Percentiles rank a stretch among this genome's conserved stretches.
These are phyloP conservation scores for Potorous gilbertii DNA, from an alignment of 2,797 vertebrate genomes.

Conservation along the genomic window DNA sequence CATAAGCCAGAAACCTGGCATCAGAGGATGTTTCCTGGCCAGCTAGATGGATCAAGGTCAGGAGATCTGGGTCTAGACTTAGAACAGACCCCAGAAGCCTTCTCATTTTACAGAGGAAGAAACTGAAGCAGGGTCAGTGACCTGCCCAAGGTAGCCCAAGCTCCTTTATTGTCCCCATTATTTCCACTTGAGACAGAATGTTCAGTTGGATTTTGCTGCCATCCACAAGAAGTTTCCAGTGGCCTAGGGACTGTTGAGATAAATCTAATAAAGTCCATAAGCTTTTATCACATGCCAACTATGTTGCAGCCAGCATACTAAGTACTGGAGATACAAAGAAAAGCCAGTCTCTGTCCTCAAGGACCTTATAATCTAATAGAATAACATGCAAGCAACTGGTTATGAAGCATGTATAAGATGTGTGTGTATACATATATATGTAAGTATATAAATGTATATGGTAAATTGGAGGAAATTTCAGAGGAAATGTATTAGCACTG, in stretches of 20 bases:
- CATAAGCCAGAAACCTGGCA: slow-evolving; percentile 45
- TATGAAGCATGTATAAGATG: too few relatives aligned
- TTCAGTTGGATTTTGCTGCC: not conserved
- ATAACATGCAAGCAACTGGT: not conserved
- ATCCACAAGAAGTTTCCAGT: not conserved
- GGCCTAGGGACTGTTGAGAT: not conserved
- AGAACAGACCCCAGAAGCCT: slow-evolving; percentile 15
- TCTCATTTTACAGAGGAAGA: too few relatives aligned
- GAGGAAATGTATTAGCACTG: too few relatives aligned
- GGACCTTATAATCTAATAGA: not conserved
- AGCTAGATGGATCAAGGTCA: slow-evolving; percentile 49
- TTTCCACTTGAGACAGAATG: not conserved
- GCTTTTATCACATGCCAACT: not conserved
- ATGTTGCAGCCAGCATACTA: not conserved
- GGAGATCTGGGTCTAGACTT: slow-evolving; percentile 15
- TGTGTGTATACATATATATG: too few relatives aligned
- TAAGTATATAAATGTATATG: too few relatives aligned
- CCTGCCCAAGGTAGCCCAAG: too few relatives aligned
- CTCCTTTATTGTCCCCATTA: too few relatives aligned
- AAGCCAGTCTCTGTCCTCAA: not conserved
- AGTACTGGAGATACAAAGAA: not conserved
- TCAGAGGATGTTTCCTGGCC: slow-evolving; percentile 68
- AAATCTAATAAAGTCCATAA: not conserved
- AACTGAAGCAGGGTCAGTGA: too few relatives aligned
- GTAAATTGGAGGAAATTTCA: too few relatives aligned